Evolutionary conservation across 1,140 invertebrate species (phyloP), one percentile per base, ranked within the genome.

Genomic region (Aphidius ervi): DNA sequence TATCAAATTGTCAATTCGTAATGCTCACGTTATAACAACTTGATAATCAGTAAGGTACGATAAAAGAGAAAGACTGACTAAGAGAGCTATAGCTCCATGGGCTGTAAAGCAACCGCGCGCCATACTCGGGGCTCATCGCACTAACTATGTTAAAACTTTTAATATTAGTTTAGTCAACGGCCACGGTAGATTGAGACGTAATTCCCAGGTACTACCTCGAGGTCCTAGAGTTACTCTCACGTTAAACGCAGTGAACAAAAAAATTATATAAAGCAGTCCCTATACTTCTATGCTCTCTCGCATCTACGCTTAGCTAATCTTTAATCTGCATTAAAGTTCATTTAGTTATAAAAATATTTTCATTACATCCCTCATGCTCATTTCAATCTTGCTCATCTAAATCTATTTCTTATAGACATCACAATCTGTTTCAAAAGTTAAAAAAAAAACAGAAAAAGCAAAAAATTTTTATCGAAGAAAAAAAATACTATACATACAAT

Each of bases 151-250:
- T 80, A 80, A 80, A 80, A 80, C 72, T 80, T 80, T 80, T 80
- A 80, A 80, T 80, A 80, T 80, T 79, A 80, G 77, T 80, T 80
- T 80, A 80, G 78, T 80, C 75, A 74, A 78, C 77, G 77, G 76
- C 75, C 76, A 80, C 71, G 78, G 76, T 79, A 80, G 76, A 80
- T 80, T 79, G 77, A 80, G 78, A 80, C 76, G 77, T 79, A 80
- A 80, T 80, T 80, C 72, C 40, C 78, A 78, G 77, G 76, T 80
- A 80, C 78, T 80, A 80, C 76, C 73, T 71, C 69, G 37, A 39
- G 52, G 7, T 76, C 75, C 76, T 73, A 73, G 23, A 75, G 75
- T 75, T 79, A 76, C 74, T 79, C 77, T 72, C 69, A 76, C 74
- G 52, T 41, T 54, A 74, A 77, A 77, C 75, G 23, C 23, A 75